Conservation (phyloP, 1,140 invertebrate genomes). For the Leguminivora glycinivorella region DNA sequence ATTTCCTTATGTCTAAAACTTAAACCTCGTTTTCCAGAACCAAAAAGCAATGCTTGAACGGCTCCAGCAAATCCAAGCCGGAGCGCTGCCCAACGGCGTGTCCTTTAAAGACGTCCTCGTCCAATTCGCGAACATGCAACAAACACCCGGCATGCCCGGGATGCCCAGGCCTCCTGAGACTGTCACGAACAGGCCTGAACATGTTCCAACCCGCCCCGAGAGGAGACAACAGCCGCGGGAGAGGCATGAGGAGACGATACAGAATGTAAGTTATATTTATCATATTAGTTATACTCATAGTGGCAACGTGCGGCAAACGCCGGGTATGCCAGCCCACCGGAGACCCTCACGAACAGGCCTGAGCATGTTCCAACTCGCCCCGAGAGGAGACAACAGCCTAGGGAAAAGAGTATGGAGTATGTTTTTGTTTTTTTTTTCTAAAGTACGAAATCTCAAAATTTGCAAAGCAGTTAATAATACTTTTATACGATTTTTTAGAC, state of each 20-base stretch:
- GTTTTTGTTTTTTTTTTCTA: too few species aligned
- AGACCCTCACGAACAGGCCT: slow-evolving; percentile 50
- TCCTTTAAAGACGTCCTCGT: slow-evolving; percentile 89
- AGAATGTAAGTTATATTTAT: not conserved
- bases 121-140: slow-evolving; percentile 84
- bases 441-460: too few species aligned
- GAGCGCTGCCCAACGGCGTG: slow-evolving; percentile 67
- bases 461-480: too few species aligned
- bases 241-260: slow-evolving; percentile 45
- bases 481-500: too few species aligned
- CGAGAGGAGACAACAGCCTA: slow-evolving; percentile 49
- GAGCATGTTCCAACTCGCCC: slow-evolving; percentile 56
- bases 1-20: not conserved
- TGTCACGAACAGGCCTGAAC: slow-evolving; percentile 47
- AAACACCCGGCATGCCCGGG: slow-evolving; percentile 43
- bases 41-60: slow-evolving; percentile 73
- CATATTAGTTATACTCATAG: too few species aligned
- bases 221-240: slow-evolving; percentile 48
- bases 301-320: too few species aligned
- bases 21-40: slow-evolving; percentile 52
- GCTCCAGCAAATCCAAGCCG: slow-evolving; percentile 65
- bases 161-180: slow-evolving; percentile 58
- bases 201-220: slow-evolving; percentile 59
- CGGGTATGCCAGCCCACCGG: slow-evolving; percentile 33
- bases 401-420: slow-evolving; percentile 52